Base-by-base conservation (phyloP, 2,113 vertebrate species). In the Ciconia boyciana region DNA sequence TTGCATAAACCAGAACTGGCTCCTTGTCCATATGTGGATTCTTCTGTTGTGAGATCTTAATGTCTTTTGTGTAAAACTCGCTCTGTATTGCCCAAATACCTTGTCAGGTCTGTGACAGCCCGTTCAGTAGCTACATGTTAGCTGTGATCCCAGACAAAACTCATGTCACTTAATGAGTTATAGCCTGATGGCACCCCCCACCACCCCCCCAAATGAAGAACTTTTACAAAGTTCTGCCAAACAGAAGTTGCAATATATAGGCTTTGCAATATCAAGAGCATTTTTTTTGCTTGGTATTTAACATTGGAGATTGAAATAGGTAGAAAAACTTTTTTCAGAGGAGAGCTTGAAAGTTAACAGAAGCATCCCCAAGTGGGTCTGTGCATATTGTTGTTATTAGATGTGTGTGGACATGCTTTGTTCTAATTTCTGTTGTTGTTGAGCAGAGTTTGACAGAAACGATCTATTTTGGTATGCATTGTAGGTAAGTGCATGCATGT, bases 381-480 rank as follows among this genome's bases (percentile, higher is more conserved):
- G 65, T 66, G 57, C 24, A 1, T 12, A 3, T 8, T 61, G 41
- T 9, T 46, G 1, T 1, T 62, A 43, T 48, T 51, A 25, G 25
- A 3, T 32, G 32, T n/a, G 15, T 1, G 10, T 58, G 69, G 72
- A 24, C 0, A 0, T 10, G 54, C 83, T 65, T 65, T 41, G 36
- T 28, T 72, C 64, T 57, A 0, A 0, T 46, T 74, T 14, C 24
- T 55, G 48, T 4, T 13, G 46, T 2, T 39, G 21, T 15, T 24
- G 60, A 54, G 64, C 49, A 41, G 61, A 71, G 28, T 62, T 84
- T 34, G 77, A 34, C 55, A 81, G 90, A 36, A 64, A 22, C 41
- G 1, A 19, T 25, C 71, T 39, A 3, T 44, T 68, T 46, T 5
- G 14, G 26, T 7, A 4, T 10, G 16, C 2, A 1, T 19, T 28